A percentile compares a stretch with the other conserved stretches of the same genome.
phyloP scores from a whole-genome alignment of 1,140 invertebrate species.

The Magallana ariakensis region DNA sequence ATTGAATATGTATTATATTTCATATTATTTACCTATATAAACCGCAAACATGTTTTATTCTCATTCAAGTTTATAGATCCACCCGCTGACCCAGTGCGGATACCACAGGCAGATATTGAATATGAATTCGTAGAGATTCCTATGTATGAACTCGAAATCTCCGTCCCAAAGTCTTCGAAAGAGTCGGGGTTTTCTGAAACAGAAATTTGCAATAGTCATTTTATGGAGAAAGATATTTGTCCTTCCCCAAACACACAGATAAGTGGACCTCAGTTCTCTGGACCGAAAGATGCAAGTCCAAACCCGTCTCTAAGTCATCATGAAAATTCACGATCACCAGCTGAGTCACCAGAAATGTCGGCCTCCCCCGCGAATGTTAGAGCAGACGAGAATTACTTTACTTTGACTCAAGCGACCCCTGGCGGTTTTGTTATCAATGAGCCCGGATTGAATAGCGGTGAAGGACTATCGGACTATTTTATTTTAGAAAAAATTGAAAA shows the following conservation, averaged over 20 bases:
- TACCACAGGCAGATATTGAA: background rate
- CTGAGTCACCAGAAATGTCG: background rate
- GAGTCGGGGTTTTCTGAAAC: background rate
- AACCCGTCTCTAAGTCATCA: background rate
- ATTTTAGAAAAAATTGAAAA: too few relatives aligned
- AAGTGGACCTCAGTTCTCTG: slow-evolving; percentile 1
- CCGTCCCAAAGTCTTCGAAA: background rate
- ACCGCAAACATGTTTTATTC: background rate
- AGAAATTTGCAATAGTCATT: background rate
- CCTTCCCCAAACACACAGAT: background rate
- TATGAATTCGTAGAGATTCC: background rate
- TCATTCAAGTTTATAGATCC: background rate
- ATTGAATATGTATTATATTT: background rate
- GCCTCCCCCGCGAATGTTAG: background rate
- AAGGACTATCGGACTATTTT: background rate
- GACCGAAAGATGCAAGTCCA: background rate
- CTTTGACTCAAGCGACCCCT: background rate
- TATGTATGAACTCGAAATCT: background rate
- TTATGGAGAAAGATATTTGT: background rate
- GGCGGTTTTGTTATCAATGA: too few relatives aligned
- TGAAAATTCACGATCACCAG: background rate
- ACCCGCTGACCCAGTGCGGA: background rate
- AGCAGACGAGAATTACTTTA: background rate
- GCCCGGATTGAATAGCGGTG: too few relatives aligned
- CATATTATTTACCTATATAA: too few relatives aligned